Percentiles rank a stretch among this genome's conserved stretches.
Evolutionary conservation across 1,140 invertebrate species (phyloP).

Genomic region (Leguminivora glycinivorella): DNA sequence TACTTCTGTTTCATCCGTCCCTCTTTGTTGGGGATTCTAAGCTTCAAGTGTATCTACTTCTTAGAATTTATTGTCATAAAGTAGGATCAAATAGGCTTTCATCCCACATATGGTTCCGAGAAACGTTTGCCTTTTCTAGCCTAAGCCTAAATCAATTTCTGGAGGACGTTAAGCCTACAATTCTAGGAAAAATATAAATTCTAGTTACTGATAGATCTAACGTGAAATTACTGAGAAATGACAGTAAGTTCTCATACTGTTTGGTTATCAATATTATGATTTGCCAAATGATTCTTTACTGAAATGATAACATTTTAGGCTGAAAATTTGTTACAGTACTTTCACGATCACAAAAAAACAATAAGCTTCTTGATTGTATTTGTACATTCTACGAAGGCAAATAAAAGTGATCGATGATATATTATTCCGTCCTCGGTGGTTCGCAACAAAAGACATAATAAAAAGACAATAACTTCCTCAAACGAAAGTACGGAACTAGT

Average conservation of each 20-base stretch:
- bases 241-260: no score
- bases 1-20: no score
- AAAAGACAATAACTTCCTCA: constrained; percentile 17
- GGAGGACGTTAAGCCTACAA: background rate
- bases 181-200: background rate
- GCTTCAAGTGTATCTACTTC: background rate
- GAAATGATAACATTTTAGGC: no score
- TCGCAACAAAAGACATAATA: constrained; percentile 8
- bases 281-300: no score
- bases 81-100: background rate
- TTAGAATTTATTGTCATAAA: background rate
- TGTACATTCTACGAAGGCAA: background rate
- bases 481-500: background rate
- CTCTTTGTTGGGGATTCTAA: background rate
- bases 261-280: no score
- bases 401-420: constrained; percentile 7
- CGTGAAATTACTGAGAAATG: no score
- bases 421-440: background rate
- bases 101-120: background rate
- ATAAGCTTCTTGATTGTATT: background rate
- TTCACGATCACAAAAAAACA: no score
- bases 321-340: no score
- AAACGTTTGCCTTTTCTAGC: background rate
- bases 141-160: background rate
- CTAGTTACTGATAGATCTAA: background rate